A percentile compares a stretch with the other conserved stretches of the same genome.
Evolutionary conservation across 2,113 vertebrate species (phyloP).

Genomic region (Dryoscopus gambensis): DNA sequence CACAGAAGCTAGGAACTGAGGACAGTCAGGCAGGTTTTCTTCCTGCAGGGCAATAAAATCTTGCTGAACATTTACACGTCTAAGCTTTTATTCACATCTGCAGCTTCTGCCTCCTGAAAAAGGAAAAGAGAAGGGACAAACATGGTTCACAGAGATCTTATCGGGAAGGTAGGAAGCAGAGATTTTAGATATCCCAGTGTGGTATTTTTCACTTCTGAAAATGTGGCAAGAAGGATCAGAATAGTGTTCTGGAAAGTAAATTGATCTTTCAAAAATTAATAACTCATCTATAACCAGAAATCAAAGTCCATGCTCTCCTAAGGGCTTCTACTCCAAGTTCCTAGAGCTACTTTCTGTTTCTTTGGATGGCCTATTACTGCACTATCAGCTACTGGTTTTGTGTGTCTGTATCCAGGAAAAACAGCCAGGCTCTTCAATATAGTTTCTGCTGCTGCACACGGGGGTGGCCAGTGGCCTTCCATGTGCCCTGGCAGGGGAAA

Average conservation of each 20-base stretch:
- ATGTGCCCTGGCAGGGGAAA: not conserved
- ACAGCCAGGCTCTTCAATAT: not conserved
- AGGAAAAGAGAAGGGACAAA: not conserved
- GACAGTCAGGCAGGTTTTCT: not conserved
- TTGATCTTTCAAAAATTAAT: not conserved
- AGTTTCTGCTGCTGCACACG: not conserved
- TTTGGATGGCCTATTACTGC: not conserved
- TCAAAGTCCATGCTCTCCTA: not conserved
- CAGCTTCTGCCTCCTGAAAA: not conserved
- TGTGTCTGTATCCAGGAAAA: not conserved
- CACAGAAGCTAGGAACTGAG: not conserved
- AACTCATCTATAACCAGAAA: not conserved
- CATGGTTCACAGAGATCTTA: not conserved
- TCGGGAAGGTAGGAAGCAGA: not conserved
- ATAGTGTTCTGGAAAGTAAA: not conserved
- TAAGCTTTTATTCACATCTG: not conserved
- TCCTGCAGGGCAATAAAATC: not conserved
- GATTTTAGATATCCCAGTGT: not conserved
- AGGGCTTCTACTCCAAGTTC: not conserved
- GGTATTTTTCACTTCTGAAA: not conserved
- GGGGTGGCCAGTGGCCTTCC: not conserved
- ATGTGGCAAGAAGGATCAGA: not conserved
- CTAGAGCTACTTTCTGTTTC: not conserved
- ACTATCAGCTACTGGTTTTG: not conserved
- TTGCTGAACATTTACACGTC: not conserved